phyloP scores from a whole-genome alignment of 1,140 invertebrate genomes.

The Drosophila micromelanica region DNA sequence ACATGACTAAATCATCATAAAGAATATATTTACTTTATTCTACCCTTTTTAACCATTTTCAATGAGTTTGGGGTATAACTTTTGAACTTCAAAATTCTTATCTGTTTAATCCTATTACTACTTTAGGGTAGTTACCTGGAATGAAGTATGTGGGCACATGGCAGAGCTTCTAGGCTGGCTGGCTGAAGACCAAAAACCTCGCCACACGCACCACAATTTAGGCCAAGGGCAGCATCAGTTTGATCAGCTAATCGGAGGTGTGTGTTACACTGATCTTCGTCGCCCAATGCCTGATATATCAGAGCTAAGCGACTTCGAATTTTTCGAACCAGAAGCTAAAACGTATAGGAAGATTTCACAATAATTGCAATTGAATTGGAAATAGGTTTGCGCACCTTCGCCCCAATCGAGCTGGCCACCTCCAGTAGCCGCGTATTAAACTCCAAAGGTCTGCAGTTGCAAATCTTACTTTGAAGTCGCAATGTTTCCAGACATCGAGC shows the following conservation, averaged over 20 bases:
- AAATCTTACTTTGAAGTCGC: slow-evolving; percentile 91
- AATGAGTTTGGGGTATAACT: no score
- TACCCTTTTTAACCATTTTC: no score
- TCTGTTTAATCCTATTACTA: no score
- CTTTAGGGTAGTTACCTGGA: slow-evolving; percentile 89
- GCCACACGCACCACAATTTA: slow-evolving; percentile 91
- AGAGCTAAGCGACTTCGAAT: slow-evolving; percentile 90
- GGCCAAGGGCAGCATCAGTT: slow-evolving; percentile 89
- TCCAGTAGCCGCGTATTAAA: slow-evolving; percentile 92
- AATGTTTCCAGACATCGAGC: slow-evolving; percentile 91
- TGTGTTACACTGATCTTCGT: slow-evolving; percentile 90
- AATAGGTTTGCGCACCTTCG: slow-evolving; percentile 89
- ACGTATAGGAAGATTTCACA: slow-evolving; percentile 28
- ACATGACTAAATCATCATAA: no score
- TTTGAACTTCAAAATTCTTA: no score
- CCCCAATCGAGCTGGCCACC: slow-evolving; percentile 91
- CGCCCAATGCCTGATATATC: slow-evolving; percentile 92
- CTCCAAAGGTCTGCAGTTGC: slow-evolving; percentile 92
- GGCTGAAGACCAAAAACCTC: slow-evolving; percentile 90
- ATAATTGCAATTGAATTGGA: no score
- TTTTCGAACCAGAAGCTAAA: slow-evolving; percentile 90
- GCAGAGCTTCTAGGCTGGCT: slow-evolving; percentile 90
- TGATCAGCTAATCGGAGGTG: slow-evolving; percentile 89
- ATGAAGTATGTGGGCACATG: slow-evolving; percentile 93
- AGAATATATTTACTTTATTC: no score